Evolutionary conservation across 2,888 invertebrate genomes (phyloP), one percentile per base, ranked within the genome.

Genomic region (Phengaris alcon): DNA sequence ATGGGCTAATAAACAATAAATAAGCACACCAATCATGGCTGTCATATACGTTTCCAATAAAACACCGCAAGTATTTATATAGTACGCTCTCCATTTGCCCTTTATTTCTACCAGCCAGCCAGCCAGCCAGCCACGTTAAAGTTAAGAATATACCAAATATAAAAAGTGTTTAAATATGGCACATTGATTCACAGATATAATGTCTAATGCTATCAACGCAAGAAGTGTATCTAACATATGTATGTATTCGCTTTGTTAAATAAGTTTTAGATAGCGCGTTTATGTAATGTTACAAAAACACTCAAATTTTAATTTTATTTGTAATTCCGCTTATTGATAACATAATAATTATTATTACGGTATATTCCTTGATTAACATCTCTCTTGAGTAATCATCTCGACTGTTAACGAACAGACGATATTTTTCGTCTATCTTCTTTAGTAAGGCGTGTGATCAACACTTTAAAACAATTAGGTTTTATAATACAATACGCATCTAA

Each of bases 231-330:
- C 13, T 52, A 22, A 22, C 0, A 22, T 22, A 72, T 54, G 13
- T 72, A 52, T 68, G 46, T 15, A 72, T 72, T 72, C 52, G 72
- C 72, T 72, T 72, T 72, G 22, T 54, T 72, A 72, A 52, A 72
- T 54, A 72, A 72, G 72, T 72, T 64, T 64, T 54, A 72, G 72
- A 72, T 72, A 72, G 72, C 35, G 72, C 52, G 52, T 72, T 13
- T 72, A 72, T 54, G 72, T 72, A 72, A 72, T 54, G 10, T 72
- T 72, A 54, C 22, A 1, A 22, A 22, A 0, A 22, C 22, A 54
- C 54, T 54, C 54, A 72, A 54, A 72, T 72, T 70, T 72, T 35
- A 72, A 72, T 54, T 22, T 13, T 72, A 54, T 72, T 72, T 72
- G 22, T 52, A 72, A 52, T 72, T 52, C 72, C 13, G 52, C 72